Percentiles rank a stretch among this genome's conserved stretches.
These are phyloP conservation scores for Takifugu rubripes DNA, from an alignment of 2,797 vertebrate genomes.

Conservation along the genomic window DNA sequence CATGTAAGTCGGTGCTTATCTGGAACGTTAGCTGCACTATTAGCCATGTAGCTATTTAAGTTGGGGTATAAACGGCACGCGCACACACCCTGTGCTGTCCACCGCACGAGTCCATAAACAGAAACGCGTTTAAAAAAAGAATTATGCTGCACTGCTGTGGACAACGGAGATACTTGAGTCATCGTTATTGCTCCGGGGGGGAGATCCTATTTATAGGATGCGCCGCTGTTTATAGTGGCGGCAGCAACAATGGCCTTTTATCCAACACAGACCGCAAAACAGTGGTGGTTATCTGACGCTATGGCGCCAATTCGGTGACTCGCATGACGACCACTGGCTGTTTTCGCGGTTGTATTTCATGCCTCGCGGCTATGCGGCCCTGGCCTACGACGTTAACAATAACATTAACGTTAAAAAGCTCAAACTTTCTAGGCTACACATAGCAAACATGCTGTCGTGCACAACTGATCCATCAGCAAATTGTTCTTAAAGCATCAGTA, in stretches of 20 bases:
- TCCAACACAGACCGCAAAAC: conserved; percentile 36
- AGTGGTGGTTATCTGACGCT: conserved; percentile 47
- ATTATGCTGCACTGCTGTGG: conserved; percentile 41
- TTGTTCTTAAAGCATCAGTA: too few species aligned
- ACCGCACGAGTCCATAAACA: conserved; percentile 54
- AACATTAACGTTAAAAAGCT: too few species aligned
- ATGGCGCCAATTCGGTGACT: conserved; percentile 41
- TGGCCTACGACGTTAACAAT: too few species aligned
- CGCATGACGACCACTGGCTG: conserved; percentile 26
- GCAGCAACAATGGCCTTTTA: conserved; percentile 59
- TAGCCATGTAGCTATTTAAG: conserved; percentile 24
- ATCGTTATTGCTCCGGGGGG: conserved; percentile 41
- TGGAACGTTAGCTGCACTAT: conserved; percentile 18
- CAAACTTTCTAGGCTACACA: too few species aligned
- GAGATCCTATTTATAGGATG: conserved; percentile 66
- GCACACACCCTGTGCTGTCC: conserved; percentile 19
- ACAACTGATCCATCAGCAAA: too few species aligned
- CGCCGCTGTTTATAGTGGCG: conserved; percentile 64
- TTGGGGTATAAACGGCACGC: conserved; percentile 30
- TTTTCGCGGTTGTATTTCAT: too few species aligned
- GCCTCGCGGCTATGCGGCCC: too few species aligned
- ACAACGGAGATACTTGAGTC: conserved; percentile 60
- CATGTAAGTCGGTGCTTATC: conserved; percentile 1
- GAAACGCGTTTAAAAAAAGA: conserved; percentile 56
- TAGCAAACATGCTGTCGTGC: too few species aligned